phyloP scores from a whole-genome alignment of 2,888 invertebrate species.

The Euplexia lucipara region DNA sequence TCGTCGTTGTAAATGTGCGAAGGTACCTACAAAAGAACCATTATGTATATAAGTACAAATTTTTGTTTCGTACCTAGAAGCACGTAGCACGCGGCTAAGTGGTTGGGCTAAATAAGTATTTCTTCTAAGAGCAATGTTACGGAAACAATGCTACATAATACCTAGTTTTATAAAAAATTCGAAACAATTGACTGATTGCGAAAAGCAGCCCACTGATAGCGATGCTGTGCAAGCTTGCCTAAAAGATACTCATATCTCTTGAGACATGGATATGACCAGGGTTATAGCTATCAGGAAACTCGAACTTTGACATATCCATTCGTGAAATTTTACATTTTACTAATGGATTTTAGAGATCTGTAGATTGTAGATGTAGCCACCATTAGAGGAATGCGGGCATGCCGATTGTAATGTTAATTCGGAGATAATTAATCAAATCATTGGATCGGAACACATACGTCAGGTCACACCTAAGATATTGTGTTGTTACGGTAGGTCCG shows the following conservation, averaged over 20 bases:
- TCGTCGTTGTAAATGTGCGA: no score
- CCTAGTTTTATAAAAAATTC: conserved; percentile 34
- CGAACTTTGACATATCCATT: no score
- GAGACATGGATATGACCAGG: no score
- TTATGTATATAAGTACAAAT: background rate
- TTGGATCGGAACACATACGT: conserved; percentile 25
- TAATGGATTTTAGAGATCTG: background rate
- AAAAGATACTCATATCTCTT: no score
- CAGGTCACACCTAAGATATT: conserved; percentile 17
- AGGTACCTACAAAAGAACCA: conserved; percentile 3
- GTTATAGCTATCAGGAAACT: no score
- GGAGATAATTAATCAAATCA: conserved; percentile 47
- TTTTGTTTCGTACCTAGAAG: conserved; percentile 9
- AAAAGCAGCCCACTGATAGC: no score
- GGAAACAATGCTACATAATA: conserved; percentile 12
- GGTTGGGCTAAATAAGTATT: conserved; percentile 24
- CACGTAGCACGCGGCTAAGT: conserved; percentile 20
- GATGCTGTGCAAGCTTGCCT: no score
- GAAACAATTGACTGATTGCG: conserved; percentile 4
- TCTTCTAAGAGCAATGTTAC: background rate
- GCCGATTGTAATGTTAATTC: conserved; percentile 39
- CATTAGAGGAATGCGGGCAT: conserved; percentile 26
- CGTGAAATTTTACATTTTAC: background rate
- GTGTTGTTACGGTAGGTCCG: conserved; percentile 21
- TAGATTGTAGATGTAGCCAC: background rate